Conservation (phyloP, 2,113 vertebrate species). For the Oreotragus oreotragus region DNA sequence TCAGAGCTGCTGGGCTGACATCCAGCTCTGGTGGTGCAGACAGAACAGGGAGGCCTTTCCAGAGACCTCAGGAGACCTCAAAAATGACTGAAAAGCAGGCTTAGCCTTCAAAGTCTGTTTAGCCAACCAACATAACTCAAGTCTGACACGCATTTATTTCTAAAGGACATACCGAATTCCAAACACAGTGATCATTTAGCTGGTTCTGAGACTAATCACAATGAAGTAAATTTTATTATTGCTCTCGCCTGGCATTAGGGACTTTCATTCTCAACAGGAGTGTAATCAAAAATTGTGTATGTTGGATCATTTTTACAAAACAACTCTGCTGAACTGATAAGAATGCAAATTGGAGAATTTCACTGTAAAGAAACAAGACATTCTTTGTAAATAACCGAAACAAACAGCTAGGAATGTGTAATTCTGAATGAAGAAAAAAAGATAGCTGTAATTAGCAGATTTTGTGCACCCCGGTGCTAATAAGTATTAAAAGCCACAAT, state of each 20-base stretch:
- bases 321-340: not conserved
- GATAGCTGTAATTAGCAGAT: not conserved
- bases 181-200: not conserved
- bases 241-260: not conserved
- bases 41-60: not conserved
- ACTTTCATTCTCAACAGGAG: not conserved
- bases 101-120: not conserved
- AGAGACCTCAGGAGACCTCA: not conserved
- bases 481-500: not conserved
- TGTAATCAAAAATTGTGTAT: not conserved
- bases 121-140: not conserved
- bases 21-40: not conserved
- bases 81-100: not conserved
- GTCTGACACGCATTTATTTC: not conserved
- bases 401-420: not conserved
- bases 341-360: not conserved
- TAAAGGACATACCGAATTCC: not conserved
- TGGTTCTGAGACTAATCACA: not conserved
- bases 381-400: slow-evolving; percentile 3
- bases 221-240: not conserved
- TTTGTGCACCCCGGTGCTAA: not conserved
- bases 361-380: not conserved
- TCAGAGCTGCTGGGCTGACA: not conserved
- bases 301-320: slow-evolving; percentile 5
- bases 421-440: not conserved